Evolutionary conservation across 2,888 invertebrate genomes (phyloP), one percentile per base, ranked within the genome.

Genomic region (Poecilus cupreus): DNA sequence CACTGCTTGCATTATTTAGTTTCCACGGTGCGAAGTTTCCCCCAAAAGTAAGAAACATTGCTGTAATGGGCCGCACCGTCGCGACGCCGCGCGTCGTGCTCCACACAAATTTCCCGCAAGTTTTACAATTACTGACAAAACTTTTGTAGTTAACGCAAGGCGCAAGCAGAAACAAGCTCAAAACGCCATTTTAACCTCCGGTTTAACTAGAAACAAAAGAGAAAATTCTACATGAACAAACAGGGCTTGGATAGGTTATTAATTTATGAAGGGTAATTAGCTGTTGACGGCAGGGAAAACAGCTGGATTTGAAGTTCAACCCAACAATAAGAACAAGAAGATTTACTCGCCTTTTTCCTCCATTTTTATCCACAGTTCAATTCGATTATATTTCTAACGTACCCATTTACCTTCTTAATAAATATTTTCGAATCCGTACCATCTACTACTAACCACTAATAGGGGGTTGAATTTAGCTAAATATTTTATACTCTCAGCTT

Each of bases 121-220:
- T 88, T 88, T 88, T 87, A 88, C 88, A 88, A 88, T 88, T 88
- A 88, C 87, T 85, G 85, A 72, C 74, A 83, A 84, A 88, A 87
- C 85, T 88, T 88, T 87, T 85, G 87, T 87, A 87, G 86, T 88
- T 88, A 88, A 86, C 84, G 86, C 86, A 86, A 87, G 85, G 86
- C 85, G 84, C 85, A 18, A 18, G 39, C 70, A 18, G 18, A 22
- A 60, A 13, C 39, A 16, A 18, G 37, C 43, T 49, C 49, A 49
- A 18, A 13, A 18, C 18, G 49, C 49, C 49, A 49, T 18, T 13
- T 18, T 18, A 49, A 49, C 70, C 16, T n/a, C 13, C 39, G 18
- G 10, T 18, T 54, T 18, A 18, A 10, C 22, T 10, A 18, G 16
- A 39, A 70, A 70, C 70, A 70, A 70, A 70, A 70, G 70, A 18